Evolutionary conservation across 2,113 vertebrate genomes (phyloP).

Genomic region (Leucosticte australis): DNA sequence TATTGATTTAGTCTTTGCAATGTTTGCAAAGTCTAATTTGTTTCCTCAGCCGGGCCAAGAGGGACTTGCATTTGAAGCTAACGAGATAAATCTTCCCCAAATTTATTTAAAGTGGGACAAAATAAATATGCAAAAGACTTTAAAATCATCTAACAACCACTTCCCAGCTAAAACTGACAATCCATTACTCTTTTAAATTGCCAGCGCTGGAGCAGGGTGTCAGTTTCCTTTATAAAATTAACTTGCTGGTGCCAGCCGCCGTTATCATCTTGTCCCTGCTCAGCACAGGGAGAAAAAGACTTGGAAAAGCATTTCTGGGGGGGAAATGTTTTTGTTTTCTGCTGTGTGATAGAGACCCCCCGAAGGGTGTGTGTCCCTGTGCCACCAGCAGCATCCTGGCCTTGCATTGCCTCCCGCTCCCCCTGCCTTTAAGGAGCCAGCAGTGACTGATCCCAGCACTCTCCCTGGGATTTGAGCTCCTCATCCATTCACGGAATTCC

Average conservation of each 20-base stretch:
- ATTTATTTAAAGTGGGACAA: conserved; percentile 72
- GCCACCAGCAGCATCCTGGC: not conserved
- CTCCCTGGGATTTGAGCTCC: not conserved
- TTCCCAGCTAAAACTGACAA: conserved; percentile 71
- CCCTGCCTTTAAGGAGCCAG: rapidly evolving
- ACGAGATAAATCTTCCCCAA: conserved; percentile 73
- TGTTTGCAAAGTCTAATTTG: conserved; percentile 76
- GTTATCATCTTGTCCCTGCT: conserved; percentile 32
- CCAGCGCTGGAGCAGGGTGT: conserved; percentile 34
- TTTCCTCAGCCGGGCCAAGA: conserved; percentile 68
- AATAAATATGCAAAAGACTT: conserved; percentile 75
- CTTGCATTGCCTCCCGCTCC: not conserved
- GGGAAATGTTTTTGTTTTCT: too few relatives aligned
- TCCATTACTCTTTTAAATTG: conserved; percentile 66
- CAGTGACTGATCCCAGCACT: not conserved
- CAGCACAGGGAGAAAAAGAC: not conserved
- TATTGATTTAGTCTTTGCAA: conserved; percentile 68
- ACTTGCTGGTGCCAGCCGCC: conserved; percentile 45
- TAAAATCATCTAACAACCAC: conserved; percentile 59
- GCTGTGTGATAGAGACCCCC: not conserved
- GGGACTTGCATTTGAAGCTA: conserved; percentile 71
- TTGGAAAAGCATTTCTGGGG: not conserved
- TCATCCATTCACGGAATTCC: not conserved
- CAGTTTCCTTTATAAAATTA: conserved; percentile 54
- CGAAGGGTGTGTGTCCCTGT: rapidly evolving